Evolutionary conservation across 2,888 invertebrate species (phyloP), one percentile per base, ranked within the genome.

Genomic region (Salpingus planirostris): DNA sequence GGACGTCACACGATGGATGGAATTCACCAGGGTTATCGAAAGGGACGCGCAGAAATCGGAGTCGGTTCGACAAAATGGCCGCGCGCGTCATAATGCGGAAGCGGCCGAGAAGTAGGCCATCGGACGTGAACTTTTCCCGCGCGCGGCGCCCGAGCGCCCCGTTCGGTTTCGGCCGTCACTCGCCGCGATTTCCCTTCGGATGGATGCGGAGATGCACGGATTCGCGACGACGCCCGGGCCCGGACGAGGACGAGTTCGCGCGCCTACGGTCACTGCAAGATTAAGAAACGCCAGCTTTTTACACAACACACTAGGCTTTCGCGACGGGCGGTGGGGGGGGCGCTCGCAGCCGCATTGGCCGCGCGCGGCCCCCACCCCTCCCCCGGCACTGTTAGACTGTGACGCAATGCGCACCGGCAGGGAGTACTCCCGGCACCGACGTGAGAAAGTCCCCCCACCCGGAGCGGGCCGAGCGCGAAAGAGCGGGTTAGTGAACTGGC

Each of bases 41-140:
- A n/a, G n/a, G n/a, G n/a, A n/a, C n/a, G n/a, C n/a, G n/a, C n/a
- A 18, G 8, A 18, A 18, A 18, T 18, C 5, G 5, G 5, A 8
- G 18, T 8, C 8, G 18, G 5, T 18, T 5, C 18, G 18, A 8
- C 18, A 66, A 61, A 62, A 64, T 65, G 63, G 62, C 63, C 49
- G 56, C 54, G 32, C 49, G 36, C 18, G 18, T 52, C 57, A 60
- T 57, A 60, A 63, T 64, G 63, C 68, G 67, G 67, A 68, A 69
- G 62, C 66, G 18, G 18, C 18, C 11, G 56, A 47, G 59, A 68
- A 67, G 57, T 67, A 64, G 66, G 65, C 65, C 65, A 15, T 18
- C 8, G 8, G 5, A 18, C 18, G 18, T 18, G 18, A 18, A 6
- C n/a, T n/a, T n/a, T n/a, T n/a, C n/a, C n/a, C n/a, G n/a, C n/a